Percentiles rank a stretch among this genome's conserved stretches.
phyloP scores from a whole-genome alignment of 2,888 invertebrate species.

The Rhaphigaster nebulosa region DNA sequence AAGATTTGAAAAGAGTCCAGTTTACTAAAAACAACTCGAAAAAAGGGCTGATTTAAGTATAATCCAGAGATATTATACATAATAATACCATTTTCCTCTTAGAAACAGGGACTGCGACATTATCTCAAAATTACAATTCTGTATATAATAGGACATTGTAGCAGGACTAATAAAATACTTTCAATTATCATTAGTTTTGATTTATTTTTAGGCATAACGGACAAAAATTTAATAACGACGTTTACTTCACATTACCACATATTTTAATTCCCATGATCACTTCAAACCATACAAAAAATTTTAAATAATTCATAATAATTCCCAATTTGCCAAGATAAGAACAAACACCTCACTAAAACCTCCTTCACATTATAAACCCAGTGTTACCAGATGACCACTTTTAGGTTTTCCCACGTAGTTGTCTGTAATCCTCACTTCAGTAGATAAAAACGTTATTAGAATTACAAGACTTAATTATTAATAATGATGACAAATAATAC shows the following conservation, averaged over 20 bases:
- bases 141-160: background rate
- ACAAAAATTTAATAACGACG: background rate
- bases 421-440: too few species aligned
- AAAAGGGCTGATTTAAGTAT: background rate
- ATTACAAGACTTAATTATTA: too few species aligned
- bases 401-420: too few species aligned
- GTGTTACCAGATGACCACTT: background rate
- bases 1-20: background rate
- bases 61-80: slow-evolving; percentile 4
- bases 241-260: slow-evolving; percentile 22
- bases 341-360: background rate
- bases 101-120: background rate
- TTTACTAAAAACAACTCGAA: background rate
- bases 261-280: slow-evolving; percentile 1
- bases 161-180: background rate
- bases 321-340: background rate
- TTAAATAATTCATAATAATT: background rate
- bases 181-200: background rate
- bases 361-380: background rate
- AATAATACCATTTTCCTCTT: slow-evolving; percentile 42
- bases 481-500: too few species aligned
- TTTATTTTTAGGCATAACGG: background rate
- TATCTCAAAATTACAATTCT: background rate
- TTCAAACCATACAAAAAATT: slow-evolving; percentile 21
- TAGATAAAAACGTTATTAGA: too few species aligned